Evolutionary conservation across 2,888 invertebrate species (phyloP), one percentile per base, ranked within the genome.

Genomic region (Emmelina monodactyla): DNA sequence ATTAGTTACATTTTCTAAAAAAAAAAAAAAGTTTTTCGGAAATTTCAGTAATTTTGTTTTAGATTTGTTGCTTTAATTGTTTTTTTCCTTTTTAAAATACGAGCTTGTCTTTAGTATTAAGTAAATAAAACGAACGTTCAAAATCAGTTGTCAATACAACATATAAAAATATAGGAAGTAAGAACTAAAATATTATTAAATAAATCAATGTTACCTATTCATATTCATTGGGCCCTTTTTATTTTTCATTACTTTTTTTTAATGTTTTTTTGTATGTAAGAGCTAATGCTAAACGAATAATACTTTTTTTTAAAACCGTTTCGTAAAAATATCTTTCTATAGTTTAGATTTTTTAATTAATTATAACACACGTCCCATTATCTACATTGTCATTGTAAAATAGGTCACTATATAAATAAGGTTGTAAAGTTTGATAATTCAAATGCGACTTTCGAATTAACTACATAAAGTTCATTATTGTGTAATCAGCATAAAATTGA

Each of bases 401-500:
- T 65, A 63, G 55, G 49, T 51, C 60, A 59, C 54, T 56, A 66
- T 61, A 41, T 33, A 38, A 47, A 51, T 76, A 75, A 78, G 76
- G 70, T 75, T 78, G 76, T 78, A 78, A 68, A 67, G 56, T 64
- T 71, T 58, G 55, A 61, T 67, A 63, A 69, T 68, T 69, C 62
- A 57, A 54, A 63, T 64, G 71, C 70, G 73, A 76, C 64, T 76
- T 72, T 68, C 58, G 66, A 66, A 73, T 70, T 64, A 69, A 58
- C 53, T 59, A 58, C 51, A 49, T 70, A 69, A 68, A 57, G 69
- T 70, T 71, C 73, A 68, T 69, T 43, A 61, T 58, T 63, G 68
- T 76, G 65, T 76, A 78, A 65, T 72, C 78, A 57, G 67, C 71
- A 61, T 68, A 57, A 58, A n/a, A n/a, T n/a, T n/a, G n/a, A n/a